phyloP scores from a whole-genome alignment of 23 tunicate species.

The Ascidia mentula region DNA sequence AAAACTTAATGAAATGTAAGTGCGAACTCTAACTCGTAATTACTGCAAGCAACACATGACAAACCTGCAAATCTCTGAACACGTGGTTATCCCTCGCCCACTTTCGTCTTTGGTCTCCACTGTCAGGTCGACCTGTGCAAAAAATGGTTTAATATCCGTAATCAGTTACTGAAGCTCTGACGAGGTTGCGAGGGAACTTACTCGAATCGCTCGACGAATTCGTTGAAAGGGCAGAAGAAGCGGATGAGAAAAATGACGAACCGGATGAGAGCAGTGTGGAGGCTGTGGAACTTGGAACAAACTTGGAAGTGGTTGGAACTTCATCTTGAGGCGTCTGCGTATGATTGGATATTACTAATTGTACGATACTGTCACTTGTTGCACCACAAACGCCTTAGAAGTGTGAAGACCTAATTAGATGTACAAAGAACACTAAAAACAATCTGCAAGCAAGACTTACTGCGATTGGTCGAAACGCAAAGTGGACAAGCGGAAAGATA shows the following conservation, averaged over 20 bases:
- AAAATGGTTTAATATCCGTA: no score
- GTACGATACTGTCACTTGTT: no score
- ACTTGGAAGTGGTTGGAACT: not conserved
- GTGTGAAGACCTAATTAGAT: no score
- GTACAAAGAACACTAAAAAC: no score
- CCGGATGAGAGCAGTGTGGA: constrained; percentile 32
- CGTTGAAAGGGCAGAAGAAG: constrained; percentile 37
- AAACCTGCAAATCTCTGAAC: constrained; percentile 23
- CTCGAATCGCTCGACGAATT: constrained; percentile 26
- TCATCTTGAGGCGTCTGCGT: constrained; percentile 9
- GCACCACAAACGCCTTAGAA: no score
- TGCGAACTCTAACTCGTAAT: no score
- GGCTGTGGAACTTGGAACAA: not conserved
- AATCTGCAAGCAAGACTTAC: no score
- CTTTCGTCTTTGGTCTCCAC: constrained; percentile 36
- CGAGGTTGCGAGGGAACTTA: not conserved
- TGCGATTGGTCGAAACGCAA: no score
- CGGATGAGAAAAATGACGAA: constrained; percentile 62
- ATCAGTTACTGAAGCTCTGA: no score
- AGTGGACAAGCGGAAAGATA: no score
- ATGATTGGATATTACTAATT: no score
- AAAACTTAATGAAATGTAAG: no score
- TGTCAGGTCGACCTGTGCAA: constrained; percentile 18
- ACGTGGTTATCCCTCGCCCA: constrained; percentile 26
- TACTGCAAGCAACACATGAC: not conserved